These are phyloP conservation scores for Hyposmocoma kahamanoa DNA, from an alignment of 1,140 invertebrate genomes.

Conservation along the genomic window DNA sequence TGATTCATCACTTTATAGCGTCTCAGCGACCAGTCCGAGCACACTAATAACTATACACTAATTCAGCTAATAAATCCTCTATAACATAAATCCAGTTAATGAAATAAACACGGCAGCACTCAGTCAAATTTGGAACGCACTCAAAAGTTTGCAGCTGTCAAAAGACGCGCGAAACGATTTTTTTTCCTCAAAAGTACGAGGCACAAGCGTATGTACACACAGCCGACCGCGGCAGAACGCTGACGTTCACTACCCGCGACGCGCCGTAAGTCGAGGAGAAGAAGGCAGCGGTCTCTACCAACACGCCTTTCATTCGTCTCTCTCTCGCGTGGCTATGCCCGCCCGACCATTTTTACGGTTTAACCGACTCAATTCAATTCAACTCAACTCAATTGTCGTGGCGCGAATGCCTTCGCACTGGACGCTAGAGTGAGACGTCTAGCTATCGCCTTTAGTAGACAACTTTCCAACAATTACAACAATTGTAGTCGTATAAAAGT, in stretches of 20 bases:
- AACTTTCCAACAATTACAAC: slow-evolving; percentile 13
- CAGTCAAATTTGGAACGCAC: slow-evolving; percentile 39
- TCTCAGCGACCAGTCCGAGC: slow-evolving; percentile 46
- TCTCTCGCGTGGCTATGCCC: slow-evolving; percentile 58
- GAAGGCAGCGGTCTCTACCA: slow-evolving; percentile 67
- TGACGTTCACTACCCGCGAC: slow-evolving; percentile 66
- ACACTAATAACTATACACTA: slow-evolving; percentile 36
- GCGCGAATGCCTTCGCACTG: slow-evolving; percentile 67
- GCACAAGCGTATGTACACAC: slow-evolving; percentile 39
- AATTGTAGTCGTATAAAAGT: background rate
- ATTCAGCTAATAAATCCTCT: slow-evolving; percentile 34
- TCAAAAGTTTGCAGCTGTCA: slow-evolving; percentile 47
- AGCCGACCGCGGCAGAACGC: slow-evolving; percentile 57
- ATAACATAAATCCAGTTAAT: slow-evolving; percentile 25
- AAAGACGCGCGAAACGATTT: slow-evolving; percentile 61
- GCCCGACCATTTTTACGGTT: slow-evolving; percentile 70
- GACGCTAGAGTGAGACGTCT: slow-evolving; percentile 68
- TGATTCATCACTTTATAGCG: slow-evolving; percentile 70
- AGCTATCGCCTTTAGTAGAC: slow-evolving; percentile 33
- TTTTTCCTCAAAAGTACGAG: slow-evolving; percentile 40
- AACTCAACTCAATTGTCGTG: slow-evolving; percentile 73
- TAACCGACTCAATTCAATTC: slow-evolving; percentile 72
- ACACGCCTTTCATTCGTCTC: slow-evolving; percentile 69
- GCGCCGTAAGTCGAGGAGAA: slow-evolving; percentile 67
- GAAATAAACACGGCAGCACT: slow-evolving; percentile 14